Evolutionary conservation across 1,140 invertebrate genomes (phyloP).

Genomic region (Alviniconcha marisindica): DNA sequence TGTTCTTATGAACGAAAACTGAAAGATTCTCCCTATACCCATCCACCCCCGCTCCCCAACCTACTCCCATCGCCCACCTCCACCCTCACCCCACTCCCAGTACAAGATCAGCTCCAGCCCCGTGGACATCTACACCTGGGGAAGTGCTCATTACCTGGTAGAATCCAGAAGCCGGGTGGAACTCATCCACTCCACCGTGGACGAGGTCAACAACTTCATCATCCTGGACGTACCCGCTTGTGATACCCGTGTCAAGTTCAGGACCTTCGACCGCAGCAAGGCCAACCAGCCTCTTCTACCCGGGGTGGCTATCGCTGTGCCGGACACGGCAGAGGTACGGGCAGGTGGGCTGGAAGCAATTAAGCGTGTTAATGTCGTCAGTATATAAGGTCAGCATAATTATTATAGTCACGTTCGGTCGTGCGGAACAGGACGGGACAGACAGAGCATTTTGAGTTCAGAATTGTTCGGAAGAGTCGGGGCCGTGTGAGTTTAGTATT

Average conservation of each 20-base stretch:
- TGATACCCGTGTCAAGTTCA: conserved; percentile 3
- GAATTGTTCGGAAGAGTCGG: no score
- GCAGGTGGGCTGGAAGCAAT: no score
- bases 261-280: background rate
- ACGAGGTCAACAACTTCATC: background rate
- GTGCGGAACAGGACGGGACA: no score
- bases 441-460: no score
- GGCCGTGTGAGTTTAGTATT: no score
- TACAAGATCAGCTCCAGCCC: background rate
- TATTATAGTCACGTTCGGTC: no score
- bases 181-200: background rate
- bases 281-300: background rate
- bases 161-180: background rate
- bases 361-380: no score
- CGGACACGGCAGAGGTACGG: background rate
- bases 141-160: background rate
- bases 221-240: background rate
- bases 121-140: background rate
- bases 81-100: background rate
- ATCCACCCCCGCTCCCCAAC: no score
- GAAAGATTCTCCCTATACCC: no score
- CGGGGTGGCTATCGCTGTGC: background rate
- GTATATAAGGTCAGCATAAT: no score
- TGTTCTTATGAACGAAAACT: no score
- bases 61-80: background rate